Base-by-base conservation (phyloP, 1,140 invertebrate species). In the Drosophila trapezifrons region DNA sequence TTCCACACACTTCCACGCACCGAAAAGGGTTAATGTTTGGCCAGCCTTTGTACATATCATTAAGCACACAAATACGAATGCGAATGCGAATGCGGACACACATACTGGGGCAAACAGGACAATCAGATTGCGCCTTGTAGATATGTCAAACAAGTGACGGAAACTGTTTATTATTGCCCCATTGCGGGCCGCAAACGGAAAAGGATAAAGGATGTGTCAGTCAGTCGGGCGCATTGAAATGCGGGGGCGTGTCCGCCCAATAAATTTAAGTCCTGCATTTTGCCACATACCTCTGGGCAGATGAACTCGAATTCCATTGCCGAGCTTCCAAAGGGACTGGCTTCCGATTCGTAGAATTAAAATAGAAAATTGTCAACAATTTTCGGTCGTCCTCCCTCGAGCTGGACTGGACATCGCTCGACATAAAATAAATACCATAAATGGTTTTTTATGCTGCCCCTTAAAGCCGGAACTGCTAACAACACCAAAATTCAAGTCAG, bases 91-190 rank as follows among this genome's bases (percentile, higher is more conserved):
- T 37, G 8, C 20, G 20, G 7, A 40, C 35, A 54, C 22, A 27
- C n/a, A 20, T n/a, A n/a, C 32, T 25, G 7, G 29, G 59, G 35
- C 13, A 10, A 13, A 20, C 51, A n/a, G 51, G 51, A 55, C 32
- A 69, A 57, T 71, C 66, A 49, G 80, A 89, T 87, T 87, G 76
- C 56, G 66, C 77, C 69, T 80, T 75, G 77, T 89, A 89, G 69
- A 89, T 89, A 59, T 83, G 73, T 89, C 80, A 89, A 75, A 85
- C 74, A 84, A 71, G 69, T 89, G 80, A 84, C 84, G 84, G 84
- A 89, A 89, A 84, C 80, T 90, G 84, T 89, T 89, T 89, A 89
- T 89, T 89, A 89, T 90, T 89, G 80, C 77, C 69, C 70, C 80
- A 78, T 78, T 78, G 76, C 54, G 43, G 43, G 45, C 56, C 46